Base-by-base conservation (phyloP, 2,888 invertebrate genomes). In the Xestia xanthographa region DNA sequence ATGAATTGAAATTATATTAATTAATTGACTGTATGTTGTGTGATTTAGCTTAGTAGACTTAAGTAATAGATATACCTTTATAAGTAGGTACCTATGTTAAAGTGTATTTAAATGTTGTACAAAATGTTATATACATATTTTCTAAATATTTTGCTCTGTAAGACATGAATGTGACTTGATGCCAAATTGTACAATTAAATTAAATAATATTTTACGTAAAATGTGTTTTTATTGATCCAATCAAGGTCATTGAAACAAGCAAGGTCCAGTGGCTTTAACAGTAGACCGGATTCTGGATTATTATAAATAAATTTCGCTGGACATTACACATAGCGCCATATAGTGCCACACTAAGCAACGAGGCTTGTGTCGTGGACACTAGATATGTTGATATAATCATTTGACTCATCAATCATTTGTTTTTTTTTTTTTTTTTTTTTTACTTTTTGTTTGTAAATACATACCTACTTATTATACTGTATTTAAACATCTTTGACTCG, bases 151-250 rank as follows among this genome's bases (percentile, higher is more conserved):
- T 63, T 26, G 8, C 41, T 26, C 41, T 63, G 8, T 41, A 41
- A 63, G 29, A 56, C 45, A 41, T 48, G 5, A 53, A 73, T 70
- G 50, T 72, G 56, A 80, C 6, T 48, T 48, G 80, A 72, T 72
- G 63, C 72, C 80, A 80, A 77, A 73, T 58, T 50, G 26, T 73
- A 74, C 17, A 58, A 73, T 50, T 50, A 72, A 63, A 63, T n/a
- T 38, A 53, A 56, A 58, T 41, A 56, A 5, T 80, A 65, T 73
- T 80, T 78, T 73, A 34, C 41, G 29, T 56, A 81, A 75, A 53
- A 26, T 53, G 43, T n/a, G 45, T 75, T 53, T 63, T 45, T 45
- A 68, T 48, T 45, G 0, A 60, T 58, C 20, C 17, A 8, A 56
- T 26, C 11, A 11, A 12, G 5, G 22, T 22, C 22, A 9, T 50